Conservation (phyloP, 2,888 invertebrate species). For the Eristalis pertinax region DNA sequence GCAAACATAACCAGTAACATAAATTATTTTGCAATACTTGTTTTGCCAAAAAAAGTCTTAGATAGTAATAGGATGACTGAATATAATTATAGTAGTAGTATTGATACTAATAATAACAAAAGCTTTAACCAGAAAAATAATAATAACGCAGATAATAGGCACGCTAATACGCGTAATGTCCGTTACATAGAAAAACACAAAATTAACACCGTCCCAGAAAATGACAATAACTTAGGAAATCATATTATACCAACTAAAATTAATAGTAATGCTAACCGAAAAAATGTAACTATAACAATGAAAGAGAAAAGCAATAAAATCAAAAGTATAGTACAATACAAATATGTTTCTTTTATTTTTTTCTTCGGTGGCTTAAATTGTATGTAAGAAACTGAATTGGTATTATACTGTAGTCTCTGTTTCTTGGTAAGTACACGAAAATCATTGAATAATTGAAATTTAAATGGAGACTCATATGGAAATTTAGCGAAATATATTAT, state of each 20-base stretch:
- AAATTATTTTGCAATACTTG: conserved; percentile 80
- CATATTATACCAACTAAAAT: conserved; percentile 76
- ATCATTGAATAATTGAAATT: too few species aligned
- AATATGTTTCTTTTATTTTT: conserved; percentile 77
- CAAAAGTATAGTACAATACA: conserved; percentile 81
- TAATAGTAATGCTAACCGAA: conserved; percentile 73
- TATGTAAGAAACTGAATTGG: too few species aligned
- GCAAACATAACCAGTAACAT: conserved; percentile 73
- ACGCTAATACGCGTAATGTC: neutral
- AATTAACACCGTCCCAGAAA: neutral
- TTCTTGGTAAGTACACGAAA: too few species aligned
- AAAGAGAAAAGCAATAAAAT: conserved; percentile 80
- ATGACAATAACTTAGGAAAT: conserved; percentile 62
- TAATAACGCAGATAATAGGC: conserved; percentile 73
- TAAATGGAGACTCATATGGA: too few species aligned
- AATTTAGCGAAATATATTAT: too few species aligned
- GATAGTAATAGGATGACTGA: conserved; percentile 74
- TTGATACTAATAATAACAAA: conserved; percentile 63
- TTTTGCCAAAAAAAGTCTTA: conserved; percentile 81
- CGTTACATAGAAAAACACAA: neutral
- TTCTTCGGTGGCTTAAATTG: neutral
- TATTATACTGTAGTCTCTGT: too few species aligned
- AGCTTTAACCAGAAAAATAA: conserved; percentile 49
- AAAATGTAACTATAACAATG: conserved; percentile 73
- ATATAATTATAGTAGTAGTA: conserved; percentile 70